Percentiles rank a stretch among this genome's conserved stretches.
Conservation (phyloP, 2,113 vertebrate genomes). For the Ia io region DNA sequence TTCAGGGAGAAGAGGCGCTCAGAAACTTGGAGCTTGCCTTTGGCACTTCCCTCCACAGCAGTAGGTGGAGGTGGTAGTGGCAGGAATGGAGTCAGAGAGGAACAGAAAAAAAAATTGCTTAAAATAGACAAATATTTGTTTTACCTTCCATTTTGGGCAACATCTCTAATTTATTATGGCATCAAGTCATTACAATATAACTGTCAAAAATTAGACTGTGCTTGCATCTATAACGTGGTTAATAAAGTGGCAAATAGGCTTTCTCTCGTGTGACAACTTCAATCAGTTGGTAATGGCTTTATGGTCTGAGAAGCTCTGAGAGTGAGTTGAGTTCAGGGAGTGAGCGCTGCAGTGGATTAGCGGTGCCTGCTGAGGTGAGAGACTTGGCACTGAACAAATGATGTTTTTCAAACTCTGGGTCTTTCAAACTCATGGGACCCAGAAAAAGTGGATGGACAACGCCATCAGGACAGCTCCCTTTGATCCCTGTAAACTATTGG, state of each 20-base stretch:
- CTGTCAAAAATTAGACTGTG: not conserved
- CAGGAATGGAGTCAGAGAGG: not conserved
- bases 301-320: not conserved
- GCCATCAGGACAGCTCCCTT: not conserved
- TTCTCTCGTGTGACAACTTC: not conserved
- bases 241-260: conserved; percentile 16
- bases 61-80: not conserved
- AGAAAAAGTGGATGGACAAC: not conserved
- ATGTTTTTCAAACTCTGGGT: not conserved
- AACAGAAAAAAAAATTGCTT: not conserved
- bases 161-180: not conserved
- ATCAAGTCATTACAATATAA: not conserved
- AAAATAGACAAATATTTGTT: conserved; percentile 4
- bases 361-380: not conserved
- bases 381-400: not conserved
- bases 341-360: not conserved
- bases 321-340: not conserved
- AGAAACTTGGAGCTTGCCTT: not conserved
- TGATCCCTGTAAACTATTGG: not conserved
- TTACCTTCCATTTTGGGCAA: not conserved
- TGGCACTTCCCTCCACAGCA: not conserved
- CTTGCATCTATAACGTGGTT: not conserved
- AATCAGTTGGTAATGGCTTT: not conserved
- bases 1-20: not conserved
- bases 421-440: not conserved